Conservation (phyloP, 2,797 vertebrate species). For the Neoniphon sammara region DNA sequence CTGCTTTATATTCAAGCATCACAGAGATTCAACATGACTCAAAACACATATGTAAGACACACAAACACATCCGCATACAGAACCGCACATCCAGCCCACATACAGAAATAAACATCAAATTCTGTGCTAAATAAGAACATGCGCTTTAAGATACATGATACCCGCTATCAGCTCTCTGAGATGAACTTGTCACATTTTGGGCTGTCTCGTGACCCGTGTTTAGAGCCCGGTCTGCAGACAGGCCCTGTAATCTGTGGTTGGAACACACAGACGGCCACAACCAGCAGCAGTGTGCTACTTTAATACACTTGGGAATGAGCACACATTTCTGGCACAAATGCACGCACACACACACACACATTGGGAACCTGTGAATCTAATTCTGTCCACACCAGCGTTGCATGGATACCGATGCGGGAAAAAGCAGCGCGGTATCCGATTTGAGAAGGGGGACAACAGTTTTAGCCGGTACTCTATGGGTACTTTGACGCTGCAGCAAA, state of each 20-base stretch:
- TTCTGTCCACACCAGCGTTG: constrained; percentile 54
- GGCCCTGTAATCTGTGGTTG: constrained; percentile 75
- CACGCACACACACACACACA: constrained; percentile 44
- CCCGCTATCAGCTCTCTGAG: constrained; percentile 62
- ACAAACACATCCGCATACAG: constrained; percentile 41
- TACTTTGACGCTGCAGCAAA: too few relatives aligned
- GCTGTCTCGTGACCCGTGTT: constrained; percentile 70
- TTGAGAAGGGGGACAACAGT: constrained; percentile 24
- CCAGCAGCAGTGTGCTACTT: constrained; percentile 66
- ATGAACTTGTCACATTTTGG: constrained; percentile 76
- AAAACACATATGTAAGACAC: constrained; percentile 12
- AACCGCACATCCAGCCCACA: constrained; percentile 48
- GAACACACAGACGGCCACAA: constrained; percentile 71
- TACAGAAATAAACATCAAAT: constrained; percentile 69
- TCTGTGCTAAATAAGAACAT: constrained; percentile 63
- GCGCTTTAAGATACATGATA: constrained; percentile 62
- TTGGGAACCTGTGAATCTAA: constrained; percentile 68
- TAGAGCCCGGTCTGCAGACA: constrained; percentile 65
- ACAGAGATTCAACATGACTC: constrained; percentile 38
- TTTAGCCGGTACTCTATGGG: neutral
- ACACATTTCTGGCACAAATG: constrained; percentile 59
- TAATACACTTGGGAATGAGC: constrained; percentile 68
- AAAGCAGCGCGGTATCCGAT: constrained; percentile 33
- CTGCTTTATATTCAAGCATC: constrained; percentile 9
- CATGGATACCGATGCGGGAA: constrained; percentile 53